Conservation (phyloP, 1,140 invertebrate species). For the Lethocerus indicus region DNA sequence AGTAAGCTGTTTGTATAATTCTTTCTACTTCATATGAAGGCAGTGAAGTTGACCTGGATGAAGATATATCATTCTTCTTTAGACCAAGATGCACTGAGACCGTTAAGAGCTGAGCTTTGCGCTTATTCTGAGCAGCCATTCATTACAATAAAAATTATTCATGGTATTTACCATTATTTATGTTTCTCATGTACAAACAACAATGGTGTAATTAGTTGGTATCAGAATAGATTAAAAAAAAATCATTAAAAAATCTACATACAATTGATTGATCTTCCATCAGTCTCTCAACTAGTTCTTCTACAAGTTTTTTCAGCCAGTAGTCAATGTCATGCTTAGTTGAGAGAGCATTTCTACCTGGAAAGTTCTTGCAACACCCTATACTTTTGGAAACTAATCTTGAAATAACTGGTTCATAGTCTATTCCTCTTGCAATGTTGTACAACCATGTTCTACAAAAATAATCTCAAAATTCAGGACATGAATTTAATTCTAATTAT, state of each 20-base stretch:
- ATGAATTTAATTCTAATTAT: background rate
- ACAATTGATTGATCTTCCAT: constrained; percentile 42
- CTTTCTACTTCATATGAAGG: constrained; percentile 24
- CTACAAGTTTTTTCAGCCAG: constrained; percentile 64
- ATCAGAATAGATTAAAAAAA: background rate
- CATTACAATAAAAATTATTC: too few relatives aligned
- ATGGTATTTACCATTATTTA: too few relatives aligned
- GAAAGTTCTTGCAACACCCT: constrained; percentile 88
- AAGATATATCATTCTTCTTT: constrained; percentile 10
- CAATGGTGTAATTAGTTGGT: constrained; percentile 6
- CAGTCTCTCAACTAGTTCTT: constrained; percentile 72
- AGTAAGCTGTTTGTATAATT: constrained; percentile 17
- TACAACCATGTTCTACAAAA: constrained; percentile 60
- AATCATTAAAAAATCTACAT: constrained; percentile 9
- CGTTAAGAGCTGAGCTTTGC: constrained; percentile 17
- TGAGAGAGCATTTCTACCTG: constrained; percentile 57
- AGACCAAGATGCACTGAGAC: constrained; percentile 14
- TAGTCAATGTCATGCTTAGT: constrained; percentile 51
- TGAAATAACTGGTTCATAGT: constrained; percentile 66
- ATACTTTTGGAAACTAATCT: constrained; percentile 82
- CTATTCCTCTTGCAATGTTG: constrained; percentile 72
- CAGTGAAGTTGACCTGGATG: constrained; percentile 17
- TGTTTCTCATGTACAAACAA: too few relatives aligned
- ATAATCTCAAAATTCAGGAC: background rate
- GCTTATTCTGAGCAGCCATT: constrained; percentile 17